phyloP scores from a whole-genome alignment of 2,797 vertebrate species.

The Fringilla coelebs region DNA sequence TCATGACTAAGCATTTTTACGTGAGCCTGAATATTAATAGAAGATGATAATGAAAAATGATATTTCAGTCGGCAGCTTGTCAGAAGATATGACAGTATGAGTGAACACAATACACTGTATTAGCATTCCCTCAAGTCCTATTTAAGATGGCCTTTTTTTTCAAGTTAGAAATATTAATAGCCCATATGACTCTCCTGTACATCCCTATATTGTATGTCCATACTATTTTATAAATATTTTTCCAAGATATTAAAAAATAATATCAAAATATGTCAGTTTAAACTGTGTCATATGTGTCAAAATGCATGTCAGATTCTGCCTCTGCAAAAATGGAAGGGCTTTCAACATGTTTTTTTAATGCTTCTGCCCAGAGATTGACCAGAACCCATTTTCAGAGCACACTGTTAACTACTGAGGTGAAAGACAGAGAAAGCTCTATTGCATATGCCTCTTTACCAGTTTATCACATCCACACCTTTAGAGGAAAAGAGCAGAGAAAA shows the following conservation, averaged over 20 bases:
- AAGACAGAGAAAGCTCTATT: background rate
- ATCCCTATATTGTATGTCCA: background rate
- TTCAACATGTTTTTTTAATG: background rate
- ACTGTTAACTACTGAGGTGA: background rate
- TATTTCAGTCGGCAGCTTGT: background rate
- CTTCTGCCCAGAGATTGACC: background rate
- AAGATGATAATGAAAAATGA: background rate
- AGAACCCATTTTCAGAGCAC: background rate
- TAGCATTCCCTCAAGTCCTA: background rate
- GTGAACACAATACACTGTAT: background rate
- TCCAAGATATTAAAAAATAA: background rate
- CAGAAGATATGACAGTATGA: background rate
- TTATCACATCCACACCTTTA: background rate
- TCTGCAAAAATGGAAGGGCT: background rate
- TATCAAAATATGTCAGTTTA: background rate
- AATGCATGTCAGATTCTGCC: background rate
- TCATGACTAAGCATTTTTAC: constrained; percentile 33
- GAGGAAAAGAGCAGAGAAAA: background rate
- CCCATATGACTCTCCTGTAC: background rate
- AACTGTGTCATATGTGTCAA: background rate
- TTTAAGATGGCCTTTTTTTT: background rate
- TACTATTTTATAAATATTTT: background rate
- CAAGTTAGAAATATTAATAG: background rate
- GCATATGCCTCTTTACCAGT: background rate
- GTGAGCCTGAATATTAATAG: background rate